Conservation (phyloP, 2,797 vertebrate genomes). For the Falco biarmicus region DNA sequence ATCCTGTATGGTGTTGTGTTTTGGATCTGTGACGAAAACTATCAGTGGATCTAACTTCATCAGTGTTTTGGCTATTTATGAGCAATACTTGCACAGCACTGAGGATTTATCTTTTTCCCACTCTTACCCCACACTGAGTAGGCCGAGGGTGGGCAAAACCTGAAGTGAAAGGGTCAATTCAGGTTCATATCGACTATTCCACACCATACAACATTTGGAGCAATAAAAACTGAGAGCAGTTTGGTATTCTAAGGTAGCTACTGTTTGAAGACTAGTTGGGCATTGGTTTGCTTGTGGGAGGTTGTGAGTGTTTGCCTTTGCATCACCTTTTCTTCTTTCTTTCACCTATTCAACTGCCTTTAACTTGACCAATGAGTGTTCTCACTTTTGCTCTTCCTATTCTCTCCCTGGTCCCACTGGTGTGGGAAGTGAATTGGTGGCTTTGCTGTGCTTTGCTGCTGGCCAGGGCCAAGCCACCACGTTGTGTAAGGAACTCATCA, state of each 20-base stretch:
- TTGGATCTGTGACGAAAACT: not conserved
- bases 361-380: not conserved
- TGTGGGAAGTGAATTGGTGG: not conserved
- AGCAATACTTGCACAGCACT: not conserved
- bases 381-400: not conserved
- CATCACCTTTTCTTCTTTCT: not conserved
- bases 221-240: not conserved
- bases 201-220: not conserved
- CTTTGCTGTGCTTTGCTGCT: not conserved
- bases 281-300: no score
- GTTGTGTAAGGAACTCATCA: not conserved
- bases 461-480: no score
- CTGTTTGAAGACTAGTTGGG: not conserved
- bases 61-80: not conserved
- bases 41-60: no score
- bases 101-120: not conserved
- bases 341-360: not conserved
- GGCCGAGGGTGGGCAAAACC: not conserved
- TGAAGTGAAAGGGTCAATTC: not conserved
- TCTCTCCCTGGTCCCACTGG: no score
- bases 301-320: not conserved
- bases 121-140: not conserved
- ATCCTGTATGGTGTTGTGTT: not conserved
- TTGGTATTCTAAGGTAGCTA: not conserved
- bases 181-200: not conserved